These are phyloP conservation scores for Eristalis intricaria DNA, from an alignment of 2,888 invertebrate genomes.

Conservation along the genomic window DNA sequence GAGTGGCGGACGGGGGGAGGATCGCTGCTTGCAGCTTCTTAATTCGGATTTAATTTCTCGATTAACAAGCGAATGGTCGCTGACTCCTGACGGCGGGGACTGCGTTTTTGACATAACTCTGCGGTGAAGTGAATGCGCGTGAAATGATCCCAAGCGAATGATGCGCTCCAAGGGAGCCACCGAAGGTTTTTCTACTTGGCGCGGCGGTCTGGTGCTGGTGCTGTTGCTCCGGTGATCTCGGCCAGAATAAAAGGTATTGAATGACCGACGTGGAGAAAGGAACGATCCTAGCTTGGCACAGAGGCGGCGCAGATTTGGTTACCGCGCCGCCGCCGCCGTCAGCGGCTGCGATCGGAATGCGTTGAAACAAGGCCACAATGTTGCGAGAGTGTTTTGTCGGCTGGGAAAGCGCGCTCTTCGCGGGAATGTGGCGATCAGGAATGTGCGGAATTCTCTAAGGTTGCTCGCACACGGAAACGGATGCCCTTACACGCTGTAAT, in stretches of 20 bases:
- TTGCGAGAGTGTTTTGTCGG: conserved; percentile 32
- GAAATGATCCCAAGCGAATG: conserved; percentile 59
- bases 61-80: conserved; percentile 47
- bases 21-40: conserved; percentile 46
- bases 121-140: conserved; percentile 40
- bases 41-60: conserved; percentile 65
- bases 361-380: conserved; percentile 59
- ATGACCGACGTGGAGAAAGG: conserved; percentile 47
- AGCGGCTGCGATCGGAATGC: conserved; percentile 44
- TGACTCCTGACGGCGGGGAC: conserved; percentile 33
- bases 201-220: neutral
- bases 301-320: conserved; percentile 28
- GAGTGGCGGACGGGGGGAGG: neutral
- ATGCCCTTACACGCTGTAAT: conserved; percentile 31
- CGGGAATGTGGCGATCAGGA: conserved; percentile 46
- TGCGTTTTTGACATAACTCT: conserved; percentile 49
- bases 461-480: conserved; percentile 18
- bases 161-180: conserved; percentile 36
- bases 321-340: conserved; percentile 2
- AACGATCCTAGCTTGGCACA: conserved; percentile 19
- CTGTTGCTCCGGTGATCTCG: conserved; percentile 30
- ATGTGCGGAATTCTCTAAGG: conserved; percentile 37
- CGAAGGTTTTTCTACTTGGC: conserved; percentile 9
- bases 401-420: conserved; percentile 9
- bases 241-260: conserved; percentile 38